Evolutionary conservation across 2,113 vertebrate species (phyloP).

Genomic region (Brienomyrus brachyistius): DNA sequence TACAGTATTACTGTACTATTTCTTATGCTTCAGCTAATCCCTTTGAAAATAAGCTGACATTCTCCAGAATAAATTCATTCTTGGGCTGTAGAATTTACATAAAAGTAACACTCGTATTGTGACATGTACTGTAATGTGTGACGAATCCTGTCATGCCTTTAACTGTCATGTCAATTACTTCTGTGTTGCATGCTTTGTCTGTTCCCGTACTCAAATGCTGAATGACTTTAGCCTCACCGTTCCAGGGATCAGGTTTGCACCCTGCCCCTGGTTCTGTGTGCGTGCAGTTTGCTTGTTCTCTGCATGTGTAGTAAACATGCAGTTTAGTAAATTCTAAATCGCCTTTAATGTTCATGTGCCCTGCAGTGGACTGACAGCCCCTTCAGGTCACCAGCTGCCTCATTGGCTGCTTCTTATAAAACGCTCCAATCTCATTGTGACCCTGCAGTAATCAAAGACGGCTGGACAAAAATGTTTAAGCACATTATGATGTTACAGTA

Average conservation of each 20-base stretch:
- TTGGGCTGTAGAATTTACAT: conserved; percentile 1
- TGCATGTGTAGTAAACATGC: neutral
- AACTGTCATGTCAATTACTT: neutral
- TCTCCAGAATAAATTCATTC: neutral
- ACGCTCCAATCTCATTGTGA: neutral
- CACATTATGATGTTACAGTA: neutral
- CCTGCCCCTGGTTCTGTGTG: neutral
- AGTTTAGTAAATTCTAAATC: neutral
- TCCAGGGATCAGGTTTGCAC: neutral
- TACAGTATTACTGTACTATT: neutral
- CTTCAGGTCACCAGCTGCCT: neutral
- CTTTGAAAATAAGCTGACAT: neutral
- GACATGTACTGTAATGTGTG: neutral
- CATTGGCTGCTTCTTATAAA: neutral
- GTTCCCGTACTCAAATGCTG: neutral
- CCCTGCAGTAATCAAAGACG: neutral
- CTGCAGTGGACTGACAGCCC: neutral
- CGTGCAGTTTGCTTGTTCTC: neutral
- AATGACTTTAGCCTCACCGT: neutral
- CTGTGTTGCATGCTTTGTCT: neutral
- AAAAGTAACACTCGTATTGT: neutral
- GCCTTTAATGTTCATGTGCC: neutral
- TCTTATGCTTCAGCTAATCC: neutral
- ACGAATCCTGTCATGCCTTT: neutral
- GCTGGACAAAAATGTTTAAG: neutral